These are phyloP conservation scores for Cinclus mexicanus DNA, from an alignment of 2,113 vertebrate species.

Conservation along the genomic window DNA sequence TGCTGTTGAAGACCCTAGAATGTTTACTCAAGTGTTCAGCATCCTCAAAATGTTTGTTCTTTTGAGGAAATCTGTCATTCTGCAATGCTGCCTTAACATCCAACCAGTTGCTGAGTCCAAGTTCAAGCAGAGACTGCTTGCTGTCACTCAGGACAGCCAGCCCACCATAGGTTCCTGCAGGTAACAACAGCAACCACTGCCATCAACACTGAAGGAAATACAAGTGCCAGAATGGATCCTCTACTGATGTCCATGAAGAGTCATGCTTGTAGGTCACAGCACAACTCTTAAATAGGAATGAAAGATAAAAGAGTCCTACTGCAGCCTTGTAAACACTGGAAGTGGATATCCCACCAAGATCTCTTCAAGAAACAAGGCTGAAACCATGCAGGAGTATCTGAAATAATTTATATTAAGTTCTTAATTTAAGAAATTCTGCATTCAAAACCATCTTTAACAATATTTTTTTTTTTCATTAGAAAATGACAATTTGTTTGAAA, in stretches of 20 bases:
- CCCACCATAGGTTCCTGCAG: neutral
- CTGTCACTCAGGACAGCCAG: neutral
- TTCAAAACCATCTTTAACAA: neutral
- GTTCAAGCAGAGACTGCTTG: neutral
- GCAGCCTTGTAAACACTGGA: neutral
- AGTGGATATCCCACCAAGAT: neutral
- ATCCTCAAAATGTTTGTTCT: neutral
- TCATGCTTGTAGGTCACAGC: neutral
- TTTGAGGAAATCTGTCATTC: neutral
- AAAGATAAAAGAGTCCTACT: neutral
- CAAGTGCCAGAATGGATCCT: neutral
- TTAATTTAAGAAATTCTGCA: neutral
- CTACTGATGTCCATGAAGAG: neutral
- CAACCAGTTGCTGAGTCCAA: neutral
- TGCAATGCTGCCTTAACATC: neutral
- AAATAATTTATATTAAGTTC: neutral
- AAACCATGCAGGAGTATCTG: neutral
- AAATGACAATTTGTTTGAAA: neutral
- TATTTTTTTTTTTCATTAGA: neutral
- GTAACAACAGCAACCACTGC: neutral
- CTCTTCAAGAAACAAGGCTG: neutral
- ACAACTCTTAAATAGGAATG: neutral
- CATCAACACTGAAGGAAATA: neutral
- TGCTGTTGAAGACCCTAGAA: neutral
- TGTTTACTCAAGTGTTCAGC: neutral